Percentiles rank a stretch among this genome's conserved stretches.
These are phyloP conservation scores for Erythrolamprus reginae DNA, from an alignment of 2,113 vertebrate species.

Conservation along the genomic window DNA sequence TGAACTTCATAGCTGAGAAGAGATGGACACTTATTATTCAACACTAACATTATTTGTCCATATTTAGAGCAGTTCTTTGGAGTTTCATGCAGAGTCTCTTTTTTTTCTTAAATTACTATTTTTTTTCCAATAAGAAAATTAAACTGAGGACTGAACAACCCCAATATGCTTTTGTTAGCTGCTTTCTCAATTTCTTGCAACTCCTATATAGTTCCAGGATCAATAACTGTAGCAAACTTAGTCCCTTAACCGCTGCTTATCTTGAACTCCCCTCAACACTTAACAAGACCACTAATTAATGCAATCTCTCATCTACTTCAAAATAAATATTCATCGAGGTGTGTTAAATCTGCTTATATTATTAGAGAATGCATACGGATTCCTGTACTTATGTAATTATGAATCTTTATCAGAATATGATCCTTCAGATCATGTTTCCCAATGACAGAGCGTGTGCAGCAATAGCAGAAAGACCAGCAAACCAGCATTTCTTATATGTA, in stretches of 20 bases:
- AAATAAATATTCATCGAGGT: not conserved
- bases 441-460: conserved; percentile 7
- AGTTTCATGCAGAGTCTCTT: not conserved
- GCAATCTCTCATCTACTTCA: not conserved
- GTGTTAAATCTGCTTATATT: not conserved
- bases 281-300: not conserved
- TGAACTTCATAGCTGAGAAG: not conserved
- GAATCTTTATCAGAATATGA: not conserved
- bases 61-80: not conserved
- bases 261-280: not conserved
- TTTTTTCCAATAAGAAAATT: not conserved
- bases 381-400: not conserved
- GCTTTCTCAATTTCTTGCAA: not conserved
- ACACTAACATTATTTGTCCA: not conserved
- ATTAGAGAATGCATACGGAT: not conserved
- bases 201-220: not conserved
- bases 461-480: not conserved
- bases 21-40: not conserved
- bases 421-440: not conserved
- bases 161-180: not conserved
- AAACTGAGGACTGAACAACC: not conserved
- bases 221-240: not conserved
- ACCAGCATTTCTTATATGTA: not conserved
- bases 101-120: not conserved
- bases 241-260: not conserved